phyloP scores from a whole-genome alignment of 1,140 invertebrate species.

The Nixonia krombeini region DNA sequence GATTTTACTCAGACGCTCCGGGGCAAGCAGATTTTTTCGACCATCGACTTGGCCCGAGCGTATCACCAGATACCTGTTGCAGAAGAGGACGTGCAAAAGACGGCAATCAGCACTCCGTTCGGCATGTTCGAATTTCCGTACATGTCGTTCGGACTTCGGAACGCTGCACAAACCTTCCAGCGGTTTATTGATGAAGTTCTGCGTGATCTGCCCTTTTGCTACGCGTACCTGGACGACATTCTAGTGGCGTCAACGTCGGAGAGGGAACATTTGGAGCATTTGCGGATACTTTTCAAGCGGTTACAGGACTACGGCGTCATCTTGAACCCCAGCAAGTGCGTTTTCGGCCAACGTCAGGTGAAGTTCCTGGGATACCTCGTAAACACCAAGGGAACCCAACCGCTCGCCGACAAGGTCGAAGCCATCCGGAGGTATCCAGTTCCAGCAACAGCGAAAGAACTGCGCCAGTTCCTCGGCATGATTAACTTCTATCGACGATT shows the following conservation, averaged over 20 bases:
- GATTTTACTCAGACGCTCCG: constrained; percentile 43
- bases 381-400: constrained; percentile 19
- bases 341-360: not conserved
- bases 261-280: not conserved
- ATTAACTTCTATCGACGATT: constrained; percentile 44
- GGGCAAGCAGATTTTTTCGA: constrained; percentile 55
- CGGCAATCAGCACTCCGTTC: not conserved
- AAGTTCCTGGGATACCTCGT: constrained; percentile 1
- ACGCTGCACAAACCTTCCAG: not conserved
- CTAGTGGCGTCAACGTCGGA: not conserved
- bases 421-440: constrained; percentile 41
- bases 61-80: constrained; percentile 63
- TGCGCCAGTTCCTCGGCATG: constrained; percentile 28
- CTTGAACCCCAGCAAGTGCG: constrained; percentile 2
- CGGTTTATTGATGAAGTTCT: not conserved
- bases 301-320: not conserved
- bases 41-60: constrained; percentile 63
- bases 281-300: not conserved
- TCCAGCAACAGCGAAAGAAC: not conserved
- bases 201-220: not conserved
- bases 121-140: too few species aligned
- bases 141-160: too few species aligned
- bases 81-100: too few species aligned
- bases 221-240: not conserved
- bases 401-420: constrained; percentile 20